Evolutionary conservation across 2,888 invertebrate species (phyloP), one percentile per base, ranked within the genome.

Genomic region (Apotomis betuletana): DNA sequence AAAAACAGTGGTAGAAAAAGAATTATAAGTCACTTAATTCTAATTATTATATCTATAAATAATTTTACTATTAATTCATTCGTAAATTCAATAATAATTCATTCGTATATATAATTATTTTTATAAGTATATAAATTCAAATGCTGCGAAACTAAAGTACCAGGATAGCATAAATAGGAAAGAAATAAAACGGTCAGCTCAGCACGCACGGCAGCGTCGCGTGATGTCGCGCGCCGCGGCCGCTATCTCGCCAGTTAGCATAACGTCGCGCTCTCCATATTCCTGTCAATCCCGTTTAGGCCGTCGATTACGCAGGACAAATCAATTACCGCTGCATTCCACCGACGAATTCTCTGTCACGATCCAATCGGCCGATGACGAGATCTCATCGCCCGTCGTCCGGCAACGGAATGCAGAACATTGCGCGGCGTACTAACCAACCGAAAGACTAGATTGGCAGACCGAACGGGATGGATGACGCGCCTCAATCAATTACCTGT

Each of bases 311-410:
- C 90, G 87, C 87, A 90, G 91, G 91, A 92, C 92, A 89, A 93
- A 92, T 93, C 93, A 92, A 92, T 93, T 93, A 92, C 86, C 83
- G 83, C 82, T 87, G 89, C 91, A 93, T 93, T 91, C 92, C 92
- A 84, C 81, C 83, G 83, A 83, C 89, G 91, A 90, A 92, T 91
- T 91, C 90, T 84, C 92, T 89, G 88, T 90, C 91, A 90, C 90
- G 90, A 90, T 87, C 88, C 87, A 85, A 90, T 90, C 89, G 81
- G 79, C 83, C 85, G 85, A 83, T 87, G 89, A 89, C 87, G 88
- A 86, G 85, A 83, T 87, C 89, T 88, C 86, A 79, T 85, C 85
- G 84, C 84, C 82, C 83, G 83, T 80, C 81, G 80, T 77, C 81
- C 74, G 79, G 76, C 83, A 75, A 77, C 75, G 88, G 89, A 87